phyloP scores from a whole-genome alignment of 2,888 invertebrate species.

The Polydrusus tereticollis region DNA sequence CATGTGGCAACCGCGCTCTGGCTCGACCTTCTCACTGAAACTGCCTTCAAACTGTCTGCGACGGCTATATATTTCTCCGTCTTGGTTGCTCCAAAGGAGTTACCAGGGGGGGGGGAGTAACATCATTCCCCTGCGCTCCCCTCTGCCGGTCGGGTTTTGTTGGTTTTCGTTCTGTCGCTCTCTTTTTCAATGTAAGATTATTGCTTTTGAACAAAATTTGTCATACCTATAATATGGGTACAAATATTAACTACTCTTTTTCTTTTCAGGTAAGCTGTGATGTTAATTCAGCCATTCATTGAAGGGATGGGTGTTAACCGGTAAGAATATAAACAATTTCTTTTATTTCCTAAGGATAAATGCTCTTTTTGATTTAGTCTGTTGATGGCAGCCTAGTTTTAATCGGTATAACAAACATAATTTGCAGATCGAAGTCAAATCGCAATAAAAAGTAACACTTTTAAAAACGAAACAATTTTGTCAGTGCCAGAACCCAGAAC shows the following conservation, averaged over 20 bases:
- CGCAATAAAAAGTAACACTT: too few species aligned
- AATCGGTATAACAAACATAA: too few species aligned
- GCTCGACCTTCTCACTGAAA: conserved; percentile 26
- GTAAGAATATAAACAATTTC: too few species aligned
- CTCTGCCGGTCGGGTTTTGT: conserved; percentile 1
- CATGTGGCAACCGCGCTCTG: not conserved
- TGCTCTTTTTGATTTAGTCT: too few species aligned
- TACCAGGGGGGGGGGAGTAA: conserved; percentile 4
- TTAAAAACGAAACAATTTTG: too few species aligned
- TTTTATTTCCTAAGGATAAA: too few species aligned
- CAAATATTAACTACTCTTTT: too few species aligned
- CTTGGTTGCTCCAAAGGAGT: conserved; percentile 33
- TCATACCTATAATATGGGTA: too few species aligned
- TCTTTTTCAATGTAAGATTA: conserved; percentile 27
- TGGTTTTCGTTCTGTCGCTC: conserved; percentile 21
- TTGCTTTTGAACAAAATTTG: not conserved
- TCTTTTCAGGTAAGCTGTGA: conserved; percentile 28
- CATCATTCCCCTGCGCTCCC: not conserved
- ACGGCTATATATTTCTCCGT: not conserved
- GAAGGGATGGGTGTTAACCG: conserved; percentile 14
- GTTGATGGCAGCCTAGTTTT: too few species aligned
- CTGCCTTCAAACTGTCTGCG: conserved; percentile 19
- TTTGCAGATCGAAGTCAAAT: too few species aligned
- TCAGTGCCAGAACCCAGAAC: too few species aligned
- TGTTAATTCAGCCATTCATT: conserved; percentile 24